phyloP scores from a whole-genome alignment of 1,140 invertebrate genomes.

The Nautilus pompilius region DNA sequence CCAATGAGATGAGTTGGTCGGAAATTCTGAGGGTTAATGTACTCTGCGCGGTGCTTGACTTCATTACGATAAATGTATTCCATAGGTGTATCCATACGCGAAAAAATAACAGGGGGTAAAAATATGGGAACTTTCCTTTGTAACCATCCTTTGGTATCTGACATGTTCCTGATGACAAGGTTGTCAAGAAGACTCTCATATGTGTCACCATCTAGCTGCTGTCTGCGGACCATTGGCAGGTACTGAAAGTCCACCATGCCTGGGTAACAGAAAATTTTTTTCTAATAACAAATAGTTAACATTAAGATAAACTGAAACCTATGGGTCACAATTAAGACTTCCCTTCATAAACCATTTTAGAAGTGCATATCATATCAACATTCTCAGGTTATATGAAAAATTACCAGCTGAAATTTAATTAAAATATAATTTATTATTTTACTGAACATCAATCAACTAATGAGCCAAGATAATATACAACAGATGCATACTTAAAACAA shows the following conservation, averaged over 20 bases:
- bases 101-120: constrained; percentile 73
- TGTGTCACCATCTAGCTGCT: constrained; percentile 54
- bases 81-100: constrained; percentile 67
- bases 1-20: constrained; percentile 16
- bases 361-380: not conserved
- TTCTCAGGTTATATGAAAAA: not conserved
- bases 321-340: too few species aligned
- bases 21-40: constrained; percentile 13
- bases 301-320: constrained; percentile 25
- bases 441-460: not conserved
- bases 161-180: constrained; percentile 25
- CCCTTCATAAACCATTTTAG: not conserved
- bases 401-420: not conserved
- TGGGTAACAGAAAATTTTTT: too few species aligned
- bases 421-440: not conserved
- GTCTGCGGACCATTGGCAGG: constrained; percentile 66
- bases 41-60: constrained; percentile 10
- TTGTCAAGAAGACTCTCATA: constrained; percentile 68
- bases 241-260: constrained; percentile 89
- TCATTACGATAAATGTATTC: constrained; percentile 58
- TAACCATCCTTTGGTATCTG: constrained; percentile 36
- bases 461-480: too few species aligned
- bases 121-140: constrained; percentile 65
- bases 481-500: too few species aligned
- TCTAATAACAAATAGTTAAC: constrained; percentile 20